Conservation (phyloP, 2,888 invertebrate species). For the Frankliniella fusca region DNA sequence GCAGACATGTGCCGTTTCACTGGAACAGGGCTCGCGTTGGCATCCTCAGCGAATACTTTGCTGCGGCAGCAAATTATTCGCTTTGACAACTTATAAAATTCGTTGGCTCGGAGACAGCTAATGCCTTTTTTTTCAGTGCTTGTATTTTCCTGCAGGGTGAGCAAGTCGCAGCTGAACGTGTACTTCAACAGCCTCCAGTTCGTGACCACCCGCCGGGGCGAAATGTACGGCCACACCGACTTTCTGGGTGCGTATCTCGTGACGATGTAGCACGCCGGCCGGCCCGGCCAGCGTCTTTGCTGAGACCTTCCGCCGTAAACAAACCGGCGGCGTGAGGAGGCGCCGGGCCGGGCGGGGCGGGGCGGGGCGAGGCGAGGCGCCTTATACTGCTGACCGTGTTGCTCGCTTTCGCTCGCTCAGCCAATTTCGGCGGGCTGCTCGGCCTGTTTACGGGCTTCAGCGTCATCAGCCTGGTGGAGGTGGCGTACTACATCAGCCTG, state of each 20-base stretch:
- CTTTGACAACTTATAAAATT: too few relatives aligned
- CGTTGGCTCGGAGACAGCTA: too few relatives aligned
- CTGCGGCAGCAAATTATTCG: too few relatives aligned
- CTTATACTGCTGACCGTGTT: not conserved
- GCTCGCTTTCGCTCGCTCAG: constrained; percentile 40
- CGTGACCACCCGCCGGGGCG: constrained; percentile 62
- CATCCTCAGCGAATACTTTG: too few relatives aligned
- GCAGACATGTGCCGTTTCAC: too few relatives aligned
- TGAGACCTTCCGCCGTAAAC: not conserved
- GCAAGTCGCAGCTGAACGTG: constrained; percentile 59
- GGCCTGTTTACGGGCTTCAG: constrained; percentile 64
- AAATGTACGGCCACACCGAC: constrained; percentile 64
- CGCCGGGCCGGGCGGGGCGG: too few relatives aligned
- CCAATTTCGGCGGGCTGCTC: constrained; percentile 64
- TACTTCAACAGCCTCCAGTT: constrained; percentile 71
- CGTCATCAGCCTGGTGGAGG: constrained; percentile 56
- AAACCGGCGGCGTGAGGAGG: too few relatives aligned
- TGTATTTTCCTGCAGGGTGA: constrained; percentile 48
- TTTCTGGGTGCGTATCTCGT: constrained; percentile 53
- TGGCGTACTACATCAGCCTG: constrained; percentile 55
- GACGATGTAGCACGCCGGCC: not conserved
- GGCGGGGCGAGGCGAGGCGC: too few relatives aligned
- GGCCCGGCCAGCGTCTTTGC: not conserved
- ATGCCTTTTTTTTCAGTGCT: constrained; percentile 27
- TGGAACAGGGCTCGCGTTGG: too few relatives aligned